Evolutionary conservation across 2,113 vertebrate species (phyloP).

Genomic region (Mohoua ochrocephala): DNA sequence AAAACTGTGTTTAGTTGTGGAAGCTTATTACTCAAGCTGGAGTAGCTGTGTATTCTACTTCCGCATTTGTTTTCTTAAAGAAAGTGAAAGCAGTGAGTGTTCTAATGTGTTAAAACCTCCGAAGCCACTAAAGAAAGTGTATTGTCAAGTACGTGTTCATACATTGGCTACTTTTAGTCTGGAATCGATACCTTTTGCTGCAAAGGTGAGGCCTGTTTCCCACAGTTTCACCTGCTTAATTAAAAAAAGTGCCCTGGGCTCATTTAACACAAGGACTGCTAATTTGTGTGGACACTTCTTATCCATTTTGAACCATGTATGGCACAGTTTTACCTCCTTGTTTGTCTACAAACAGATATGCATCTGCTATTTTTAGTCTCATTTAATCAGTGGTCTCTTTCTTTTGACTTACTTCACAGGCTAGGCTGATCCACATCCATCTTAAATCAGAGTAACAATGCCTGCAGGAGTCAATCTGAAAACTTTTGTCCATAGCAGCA

Average conservation of each 20-base stretch:
- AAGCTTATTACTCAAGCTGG: neutral
- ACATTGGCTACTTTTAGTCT: neutral
- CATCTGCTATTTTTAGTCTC: neutral
- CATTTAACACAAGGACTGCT: neutral
- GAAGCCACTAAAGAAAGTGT: neutral
- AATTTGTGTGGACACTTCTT: neutral
- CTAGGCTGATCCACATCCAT: neutral
- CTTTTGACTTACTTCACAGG: neutral
- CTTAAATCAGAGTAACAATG: neutral
- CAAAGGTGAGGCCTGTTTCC: neutral
- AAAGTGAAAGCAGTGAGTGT: conserved; percentile 27
- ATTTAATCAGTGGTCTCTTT: neutral
- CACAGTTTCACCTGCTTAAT: neutral
- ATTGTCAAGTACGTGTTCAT: neutral
- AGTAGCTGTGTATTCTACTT: neutral
- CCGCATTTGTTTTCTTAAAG: neutral
- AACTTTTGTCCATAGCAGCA: neutral
- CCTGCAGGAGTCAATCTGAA: neutral
- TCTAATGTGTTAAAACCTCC: neutral
- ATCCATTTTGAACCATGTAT: neutral
- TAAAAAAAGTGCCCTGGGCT: neutral
- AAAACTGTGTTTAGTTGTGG: neutral
- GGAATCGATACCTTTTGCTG: neutral
- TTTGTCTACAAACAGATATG: neutral
- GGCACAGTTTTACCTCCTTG: neutral